phyloP scores from a whole-genome alignment of 2,113 vertebrate genomes.

The Oxyura jamaicensis region DNA sequence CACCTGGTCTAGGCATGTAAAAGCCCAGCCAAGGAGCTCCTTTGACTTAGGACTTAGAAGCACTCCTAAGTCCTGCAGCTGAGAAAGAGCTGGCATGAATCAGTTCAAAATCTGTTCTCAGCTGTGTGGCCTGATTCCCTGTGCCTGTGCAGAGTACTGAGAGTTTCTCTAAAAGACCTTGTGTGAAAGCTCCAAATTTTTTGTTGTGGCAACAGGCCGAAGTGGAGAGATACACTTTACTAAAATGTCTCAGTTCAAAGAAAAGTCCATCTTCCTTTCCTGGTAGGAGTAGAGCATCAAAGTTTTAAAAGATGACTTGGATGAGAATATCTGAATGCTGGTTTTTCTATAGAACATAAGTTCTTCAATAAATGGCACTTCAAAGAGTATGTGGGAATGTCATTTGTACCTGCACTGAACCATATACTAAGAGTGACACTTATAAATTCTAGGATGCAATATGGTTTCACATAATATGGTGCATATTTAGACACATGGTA shows the following conservation, averaged over 20 bases:
- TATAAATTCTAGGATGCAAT: not conserved
- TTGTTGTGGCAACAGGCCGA: not conserved
- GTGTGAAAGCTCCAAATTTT: not conserved
- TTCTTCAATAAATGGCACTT: not conserved
- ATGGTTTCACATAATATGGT: not conserved
- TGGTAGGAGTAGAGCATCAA: not conserved
- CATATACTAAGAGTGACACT: not conserved
- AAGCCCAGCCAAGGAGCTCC: not conserved
- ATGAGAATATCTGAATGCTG: not conserved
- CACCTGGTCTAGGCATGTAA: not conserved
- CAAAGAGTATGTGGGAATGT: not conserved
- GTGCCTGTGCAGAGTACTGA: not conserved
- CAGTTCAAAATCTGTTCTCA: not conserved
- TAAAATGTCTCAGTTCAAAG: not conserved
- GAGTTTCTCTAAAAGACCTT: not conserved
- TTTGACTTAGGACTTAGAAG: not conserved
- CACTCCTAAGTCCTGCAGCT: not conserved
- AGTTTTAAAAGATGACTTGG: not conserved
- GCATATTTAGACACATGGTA: not conserved
- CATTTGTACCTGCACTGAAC: not conserved
- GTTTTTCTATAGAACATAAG: not conserved
- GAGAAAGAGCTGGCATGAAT: not conserved
- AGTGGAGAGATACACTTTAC: not conserved
- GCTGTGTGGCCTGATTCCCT: not conserved
- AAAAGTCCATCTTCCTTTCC: not conserved